A percentile compares a stretch with the other conserved stretches of the same genome.
Evolutionary conservation across 2,113 vertebrate species (phyloP).

Genomic region (Tragulus kanchil): DNA sequence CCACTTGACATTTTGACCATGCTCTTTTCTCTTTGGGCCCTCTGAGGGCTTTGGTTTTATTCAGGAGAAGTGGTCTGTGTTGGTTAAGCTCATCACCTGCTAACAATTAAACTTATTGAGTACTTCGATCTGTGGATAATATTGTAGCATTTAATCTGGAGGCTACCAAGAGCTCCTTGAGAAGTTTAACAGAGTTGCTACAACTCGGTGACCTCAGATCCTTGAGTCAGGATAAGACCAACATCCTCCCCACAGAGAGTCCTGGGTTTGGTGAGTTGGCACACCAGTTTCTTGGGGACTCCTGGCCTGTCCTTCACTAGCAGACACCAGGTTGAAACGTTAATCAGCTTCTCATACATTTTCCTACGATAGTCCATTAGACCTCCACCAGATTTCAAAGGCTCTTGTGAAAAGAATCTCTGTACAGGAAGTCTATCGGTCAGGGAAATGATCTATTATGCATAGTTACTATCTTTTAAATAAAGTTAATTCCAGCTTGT

Average conservation of each 20-base stretch:
- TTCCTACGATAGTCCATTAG: background rate
- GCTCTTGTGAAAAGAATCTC: background rate
- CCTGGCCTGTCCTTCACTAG: background rate
- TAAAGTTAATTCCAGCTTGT: constrained; percentile 57
- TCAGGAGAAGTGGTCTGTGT: background rate
- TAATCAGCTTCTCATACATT: constrained; percentile 32
- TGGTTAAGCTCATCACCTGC: background rate
- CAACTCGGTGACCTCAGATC: background rate
- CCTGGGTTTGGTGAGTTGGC: background rate
- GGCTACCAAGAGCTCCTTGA: background rate
- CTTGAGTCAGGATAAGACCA: constrained; percentile 27
- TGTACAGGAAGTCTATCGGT: background rate
- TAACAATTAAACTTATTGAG: constrained; percentile 31
- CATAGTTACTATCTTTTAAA: constrained; percentile 55
- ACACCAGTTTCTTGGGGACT: background rate
- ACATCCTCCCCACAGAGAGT: background rate
- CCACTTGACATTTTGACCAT: background rate
- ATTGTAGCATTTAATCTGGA: background rate
- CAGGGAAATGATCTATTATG: constrained; percentile 26
- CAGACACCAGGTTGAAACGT: constrained; percentile 37
- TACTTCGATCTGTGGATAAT: background rate
- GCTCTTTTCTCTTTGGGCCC: background rate
- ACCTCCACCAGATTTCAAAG: constrained; percentile 42
- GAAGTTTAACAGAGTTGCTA: background rate
- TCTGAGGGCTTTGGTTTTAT: background rate